These are phyloP conservation scores for Pocillopora verrucosa DNA, from an alignment of 64 coral and sea anemone species.

Conservation along the genomic window DNA sequence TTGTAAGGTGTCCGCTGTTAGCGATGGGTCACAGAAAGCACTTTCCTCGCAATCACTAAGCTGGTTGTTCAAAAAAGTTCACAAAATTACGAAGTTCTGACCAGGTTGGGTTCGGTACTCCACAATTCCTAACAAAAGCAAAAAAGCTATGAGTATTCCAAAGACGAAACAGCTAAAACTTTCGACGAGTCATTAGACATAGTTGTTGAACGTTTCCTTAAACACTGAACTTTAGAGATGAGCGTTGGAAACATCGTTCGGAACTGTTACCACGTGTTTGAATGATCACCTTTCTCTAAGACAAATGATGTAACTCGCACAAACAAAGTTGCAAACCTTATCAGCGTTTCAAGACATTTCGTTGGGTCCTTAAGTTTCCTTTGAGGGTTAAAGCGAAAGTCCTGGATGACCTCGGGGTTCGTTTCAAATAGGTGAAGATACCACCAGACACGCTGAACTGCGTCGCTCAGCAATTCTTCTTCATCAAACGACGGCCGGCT, in stretches of 20 bases:
- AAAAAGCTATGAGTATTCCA: background rate
- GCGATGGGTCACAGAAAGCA: constrained; percentile 11
- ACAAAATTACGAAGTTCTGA: constrained; percentile 56
- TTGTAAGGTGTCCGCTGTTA: constrained; percentile 44
- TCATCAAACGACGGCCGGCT: constrained; percentile 46
- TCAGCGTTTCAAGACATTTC: constrained; percentile 32
- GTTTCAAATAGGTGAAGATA: constrained; percentile 37
- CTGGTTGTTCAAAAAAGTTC: constrained; percentile 51
- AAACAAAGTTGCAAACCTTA: background rate
- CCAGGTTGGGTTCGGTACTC: constrained; percentile 49
- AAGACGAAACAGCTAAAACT: too few relatives aligned
- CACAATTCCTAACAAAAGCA: constrained; percentile 26
- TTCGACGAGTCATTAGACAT: too few relatives aligned
- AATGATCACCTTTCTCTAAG: background rate
- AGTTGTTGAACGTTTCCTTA: too few relatives aligned
- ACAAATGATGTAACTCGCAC: background rate
- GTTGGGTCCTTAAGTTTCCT: background rate
- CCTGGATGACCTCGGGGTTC: constrained; percentile 12
- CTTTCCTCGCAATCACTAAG: constrained; percentile 43
- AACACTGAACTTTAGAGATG: too few relatives aligned
- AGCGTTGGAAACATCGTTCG: too few relatives aligned
- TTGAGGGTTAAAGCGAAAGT: constrained; percentile 34
- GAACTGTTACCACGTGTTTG: background rate
- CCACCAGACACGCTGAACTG: constrained; percentile 66
- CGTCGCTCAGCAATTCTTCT: constrained; percentile 45